Percentiles rank a stretch among this genome's conserved stretches.
Conservation (phyloP, 2,888 invertebrate species). For the Autographa pulchrina region DNA sequence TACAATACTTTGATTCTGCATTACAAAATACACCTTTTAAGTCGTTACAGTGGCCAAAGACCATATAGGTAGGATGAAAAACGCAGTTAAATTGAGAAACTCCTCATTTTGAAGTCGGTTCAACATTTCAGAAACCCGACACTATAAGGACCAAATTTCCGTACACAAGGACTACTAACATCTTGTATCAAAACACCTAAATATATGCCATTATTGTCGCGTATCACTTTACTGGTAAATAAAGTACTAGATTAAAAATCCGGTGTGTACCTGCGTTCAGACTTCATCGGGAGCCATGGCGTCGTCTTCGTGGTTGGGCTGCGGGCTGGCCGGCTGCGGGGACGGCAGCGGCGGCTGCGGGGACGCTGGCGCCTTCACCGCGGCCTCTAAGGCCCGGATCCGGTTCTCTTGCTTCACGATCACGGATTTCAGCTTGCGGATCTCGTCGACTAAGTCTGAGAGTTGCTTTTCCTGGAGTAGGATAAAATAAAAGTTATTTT, state of each 20-base stretch:
- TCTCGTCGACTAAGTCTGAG: slow-evolving; percentile 96
- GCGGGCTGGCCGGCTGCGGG: slow-evolving; percentile 68
- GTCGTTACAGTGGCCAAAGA: no score
- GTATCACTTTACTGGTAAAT: not conserved
- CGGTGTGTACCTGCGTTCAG: slow-evolving; percentile 65
- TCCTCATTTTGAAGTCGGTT: no score
- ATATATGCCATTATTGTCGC: not conserved
- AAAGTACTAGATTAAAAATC: slow-evolving; percentile 49
- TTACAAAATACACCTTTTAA: no score
- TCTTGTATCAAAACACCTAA: no score
- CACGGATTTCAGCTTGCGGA: slow-evolving; percentile 97
- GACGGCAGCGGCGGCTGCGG: slow-evolving; percentile 61
- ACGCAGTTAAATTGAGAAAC: no score
- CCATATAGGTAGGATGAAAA: no score
- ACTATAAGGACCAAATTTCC: no score
- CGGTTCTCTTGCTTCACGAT: slow-evolving; percentile 98
- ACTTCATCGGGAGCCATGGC: slow-evolving; percentile 90
- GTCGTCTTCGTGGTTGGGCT: slow-evolving; percentile 77
- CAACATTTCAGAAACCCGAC: no score
- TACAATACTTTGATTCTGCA: no score
- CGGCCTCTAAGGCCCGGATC: slow-evolving; percentile 93
- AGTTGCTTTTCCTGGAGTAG: slow-evolving; percentile 91
- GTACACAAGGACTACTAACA: no score
- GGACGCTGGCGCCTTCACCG: slow-evolving; percentile 75
- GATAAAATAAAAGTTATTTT: not conserved